These are phyloP conservation scores for Drosophila equinoxialis DNA, from an alignment of 1,140 invertebrate species.

Conservation along the genomic window DNA sequence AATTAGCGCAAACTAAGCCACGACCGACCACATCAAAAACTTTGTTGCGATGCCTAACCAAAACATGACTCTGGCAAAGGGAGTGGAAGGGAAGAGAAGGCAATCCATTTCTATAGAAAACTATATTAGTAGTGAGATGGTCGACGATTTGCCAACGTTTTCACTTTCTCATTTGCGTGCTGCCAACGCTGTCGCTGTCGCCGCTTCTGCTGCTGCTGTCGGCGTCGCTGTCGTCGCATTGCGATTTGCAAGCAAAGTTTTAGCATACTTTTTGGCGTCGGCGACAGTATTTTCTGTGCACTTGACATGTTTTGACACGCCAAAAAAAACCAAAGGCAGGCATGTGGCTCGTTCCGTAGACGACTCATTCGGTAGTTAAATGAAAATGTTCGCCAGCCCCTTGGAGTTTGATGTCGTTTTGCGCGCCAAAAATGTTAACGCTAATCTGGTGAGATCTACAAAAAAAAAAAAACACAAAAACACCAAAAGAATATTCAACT, in stretches of 20 bases:
- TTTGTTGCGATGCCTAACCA: slow-evolving; percentile 44
- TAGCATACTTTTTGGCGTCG: slow-evolving; percentile 57
- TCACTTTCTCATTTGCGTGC: slow-evolving; percentile 14
- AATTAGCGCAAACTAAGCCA: slow-evolving; percentile 48
- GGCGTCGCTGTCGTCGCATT: slow-evolving; percentile 58
- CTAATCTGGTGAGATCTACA: slow-evolving; percentile 57
- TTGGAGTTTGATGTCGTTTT: slow-evolving; percentile 72
- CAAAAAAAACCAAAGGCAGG: background rate
- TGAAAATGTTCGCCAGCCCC: slow-evolving; percentile 57
- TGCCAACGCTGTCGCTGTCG: slow-evolving; percentile 27
- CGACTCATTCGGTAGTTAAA: background rate
- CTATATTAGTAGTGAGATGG: slow-evolving; percentile 47
- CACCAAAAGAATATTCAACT: background rate
- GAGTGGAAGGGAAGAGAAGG: background rate
- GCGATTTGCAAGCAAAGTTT: slow-evolving; percentile 71
- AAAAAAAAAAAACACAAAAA: slow-evolving; percentile 17
- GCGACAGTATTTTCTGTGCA: slow-evolving; percentile 79
- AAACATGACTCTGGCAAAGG: background rate
- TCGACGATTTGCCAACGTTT: slow-evolving; percentile 62
- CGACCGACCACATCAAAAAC: slow-evolving; percentile 44
- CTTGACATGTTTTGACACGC: slow-evolving; percentile 79
- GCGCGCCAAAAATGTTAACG: slow-evolving; percentile 69
- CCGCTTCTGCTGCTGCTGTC: slow-evolving; percentile 17
- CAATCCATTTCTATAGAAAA: background rate
- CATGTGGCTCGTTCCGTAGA: slow-evolving; percentile 4